Evolutionary conservation across 2,113 vertebrate genomes (phyloP).

Genomic region (Chinchilla lanigera): DNA sequence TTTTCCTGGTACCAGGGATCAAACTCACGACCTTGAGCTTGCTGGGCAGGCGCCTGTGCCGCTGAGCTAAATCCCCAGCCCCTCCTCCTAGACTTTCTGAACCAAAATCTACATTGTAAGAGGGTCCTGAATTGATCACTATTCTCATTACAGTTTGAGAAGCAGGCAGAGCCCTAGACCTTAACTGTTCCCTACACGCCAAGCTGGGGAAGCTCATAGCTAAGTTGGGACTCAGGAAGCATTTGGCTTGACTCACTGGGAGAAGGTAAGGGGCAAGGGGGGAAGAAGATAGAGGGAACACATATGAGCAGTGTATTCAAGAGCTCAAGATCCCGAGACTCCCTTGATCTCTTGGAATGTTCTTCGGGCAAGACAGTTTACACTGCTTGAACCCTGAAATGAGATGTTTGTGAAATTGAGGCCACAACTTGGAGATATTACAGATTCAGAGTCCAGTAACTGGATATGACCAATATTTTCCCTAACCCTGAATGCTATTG

Average conservation of each 20-base stretch:
- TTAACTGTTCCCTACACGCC: neutral
- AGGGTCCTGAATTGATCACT: neutral
- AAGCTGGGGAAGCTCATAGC: neutral
- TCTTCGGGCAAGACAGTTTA: slow-evolving; percentile 8
- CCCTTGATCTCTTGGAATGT: neutral
- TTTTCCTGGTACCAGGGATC: too few relatives aligned
- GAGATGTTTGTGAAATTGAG: slow-evolving; percentile 51
- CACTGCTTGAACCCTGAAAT: neutral
- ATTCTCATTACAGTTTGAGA: neutral
- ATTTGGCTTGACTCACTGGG: neutral
- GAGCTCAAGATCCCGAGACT: neutral
- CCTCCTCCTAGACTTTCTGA: neutral
- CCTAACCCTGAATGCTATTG: neutral
- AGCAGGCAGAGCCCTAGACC: neutral
- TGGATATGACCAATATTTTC: neutral
- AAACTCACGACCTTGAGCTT: too few relatives aligned
- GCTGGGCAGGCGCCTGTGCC: too few relatives aligned
- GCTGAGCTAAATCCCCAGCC: too few relatives aligned
- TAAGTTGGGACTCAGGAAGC: neutral
- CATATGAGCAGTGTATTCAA: neutral
- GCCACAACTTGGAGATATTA: slow-evolving; percentile 22
- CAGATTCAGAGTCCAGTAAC: neutral
- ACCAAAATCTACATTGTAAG: neutral
- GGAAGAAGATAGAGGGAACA: neutral
- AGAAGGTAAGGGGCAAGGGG: neutral